Conservation (phyloP, 2,888 invertebrate species). For the Acanthosepion pharaonis region DNA sequence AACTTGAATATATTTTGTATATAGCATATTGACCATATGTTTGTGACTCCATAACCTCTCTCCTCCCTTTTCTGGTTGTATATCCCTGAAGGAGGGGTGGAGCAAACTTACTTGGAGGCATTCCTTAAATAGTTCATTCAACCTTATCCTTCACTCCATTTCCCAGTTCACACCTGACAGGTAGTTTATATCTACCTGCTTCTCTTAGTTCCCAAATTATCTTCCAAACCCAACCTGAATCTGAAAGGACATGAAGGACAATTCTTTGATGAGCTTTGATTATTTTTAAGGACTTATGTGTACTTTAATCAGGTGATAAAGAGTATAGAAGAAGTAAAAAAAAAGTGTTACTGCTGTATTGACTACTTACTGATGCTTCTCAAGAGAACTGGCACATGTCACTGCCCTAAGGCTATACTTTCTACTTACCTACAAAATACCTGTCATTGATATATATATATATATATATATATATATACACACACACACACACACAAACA, state of each 20-base stretch:
- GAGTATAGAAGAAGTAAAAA: neutral
- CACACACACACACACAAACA: neutral
- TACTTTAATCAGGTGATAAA: neutral
- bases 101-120: neutral
- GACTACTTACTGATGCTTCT: neutral
- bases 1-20: neutral
- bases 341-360: neutral
- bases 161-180: neutral
- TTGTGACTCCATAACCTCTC: neutral
- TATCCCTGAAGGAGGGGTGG: neutral
- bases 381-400: neutral
- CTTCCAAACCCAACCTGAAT: neutral
- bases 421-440: neutral
- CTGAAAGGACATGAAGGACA: neutral
- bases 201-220: neutral
- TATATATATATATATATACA: neutral
- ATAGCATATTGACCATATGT: neutral
- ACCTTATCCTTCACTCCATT: slow-evolving; percentile 7
- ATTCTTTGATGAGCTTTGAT: neutral
- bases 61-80: no score
- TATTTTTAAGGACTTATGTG: neutral
- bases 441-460: neutral
- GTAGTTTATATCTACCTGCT: neutral
- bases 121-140: slow-evolving; percentile 10
- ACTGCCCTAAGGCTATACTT: neutral